phyloP scores from a whole-genome alignment of 2,888 invertebrate species.

The Nasonovia ribisnigri region DNA sequence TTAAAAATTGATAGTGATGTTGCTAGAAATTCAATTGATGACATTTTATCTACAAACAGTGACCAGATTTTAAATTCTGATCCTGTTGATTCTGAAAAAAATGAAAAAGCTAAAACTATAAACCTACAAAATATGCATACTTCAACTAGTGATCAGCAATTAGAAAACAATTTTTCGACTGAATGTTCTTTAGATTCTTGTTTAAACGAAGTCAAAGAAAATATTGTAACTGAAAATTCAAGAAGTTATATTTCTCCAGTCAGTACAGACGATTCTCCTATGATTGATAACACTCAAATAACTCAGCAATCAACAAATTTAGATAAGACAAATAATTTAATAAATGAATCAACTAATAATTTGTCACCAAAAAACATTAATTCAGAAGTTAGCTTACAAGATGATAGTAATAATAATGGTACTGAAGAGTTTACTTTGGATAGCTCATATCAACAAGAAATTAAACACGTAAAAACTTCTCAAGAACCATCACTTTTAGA shows the following conservation, averaged over 20 bases:
- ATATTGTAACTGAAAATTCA: neutral
- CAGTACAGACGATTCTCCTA: neutral
- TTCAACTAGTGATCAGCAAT: neutral
- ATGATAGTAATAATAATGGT: neutral
- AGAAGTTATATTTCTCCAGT: neutral
- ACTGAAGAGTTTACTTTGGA: neutral
- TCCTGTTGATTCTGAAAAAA: neutral
- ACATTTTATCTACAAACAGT: neutral
- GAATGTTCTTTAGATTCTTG: constrained; percentile 43
- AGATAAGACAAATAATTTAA: neutral
- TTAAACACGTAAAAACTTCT: neutral
- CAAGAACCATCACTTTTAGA: neutral
- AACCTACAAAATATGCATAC: neutral
- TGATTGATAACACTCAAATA: neutral
- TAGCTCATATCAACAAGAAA: neutral
- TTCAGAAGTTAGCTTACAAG: neutral
- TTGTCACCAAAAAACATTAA: neutral
- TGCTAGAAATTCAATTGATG: neutral
- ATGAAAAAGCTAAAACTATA: neutral
- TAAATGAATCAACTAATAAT: neutral
- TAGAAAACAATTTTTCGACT: constrained; percentile 21
- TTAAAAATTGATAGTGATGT: neutral
- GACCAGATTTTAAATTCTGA: neutral
- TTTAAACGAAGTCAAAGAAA: neutral
- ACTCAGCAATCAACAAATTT: neutral